Evolutionary conservation across 2,888 invertebrate species (phyloP).

Genomic region (Mythimna vitellina): DNA sequence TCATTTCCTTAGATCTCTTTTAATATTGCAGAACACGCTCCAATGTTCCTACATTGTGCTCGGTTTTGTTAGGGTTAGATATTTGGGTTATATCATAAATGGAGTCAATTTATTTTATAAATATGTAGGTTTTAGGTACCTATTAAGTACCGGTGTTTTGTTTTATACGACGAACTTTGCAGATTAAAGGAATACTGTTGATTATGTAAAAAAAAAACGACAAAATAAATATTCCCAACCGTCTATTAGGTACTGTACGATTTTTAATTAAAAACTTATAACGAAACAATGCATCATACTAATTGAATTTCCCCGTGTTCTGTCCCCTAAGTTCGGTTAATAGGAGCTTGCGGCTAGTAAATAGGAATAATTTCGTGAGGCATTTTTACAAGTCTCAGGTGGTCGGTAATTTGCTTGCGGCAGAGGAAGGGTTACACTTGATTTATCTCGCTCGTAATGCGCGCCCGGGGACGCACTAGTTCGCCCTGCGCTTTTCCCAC

Average conservation of each 20-base stretch:
- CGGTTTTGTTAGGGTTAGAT: conserved; percentile 66
- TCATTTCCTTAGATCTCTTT: conserved; percentile 83
- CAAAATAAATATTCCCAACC: conserved; percentile 5
- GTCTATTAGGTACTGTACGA: neutral
- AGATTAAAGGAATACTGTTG: conserved; percentile 6
- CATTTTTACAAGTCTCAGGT: conserved; percentile 90
- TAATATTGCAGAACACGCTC: conserved; percentile 75
- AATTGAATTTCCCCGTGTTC: conserved; percentile 37
- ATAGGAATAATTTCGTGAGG: conserved; percentile 80
- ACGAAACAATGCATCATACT: conserved; percentile 9
- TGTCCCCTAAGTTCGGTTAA: conserved; percentile 66
- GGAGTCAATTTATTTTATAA: conserved; percentile 52
- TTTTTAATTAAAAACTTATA: conserved; percentile 5
- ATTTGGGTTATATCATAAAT: conserved; percentile 65
- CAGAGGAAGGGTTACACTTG: conserved; percentile 86
- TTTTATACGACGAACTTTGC: conserved; percentile 17
- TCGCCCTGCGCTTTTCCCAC: conserved; percentile 72
- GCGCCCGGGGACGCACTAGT: conserved; percentile 85
- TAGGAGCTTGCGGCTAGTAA: conserved; percentile 64
- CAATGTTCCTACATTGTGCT: conserved; percentile 69
- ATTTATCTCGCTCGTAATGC: conserved; percentile 85
- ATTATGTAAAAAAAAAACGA: neutral
- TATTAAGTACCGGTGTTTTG: conserved; percentile 9
- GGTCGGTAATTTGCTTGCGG: conserved; percentile 87
- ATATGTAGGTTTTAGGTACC: neutral